A percentile compares a stretch with the other conserved stretches of the same genome.
Evolutionary conservation across 2,888 invertebrate genomes (phyloP).

Genomic region (Dyspetes luteomarginatus): DNA sequence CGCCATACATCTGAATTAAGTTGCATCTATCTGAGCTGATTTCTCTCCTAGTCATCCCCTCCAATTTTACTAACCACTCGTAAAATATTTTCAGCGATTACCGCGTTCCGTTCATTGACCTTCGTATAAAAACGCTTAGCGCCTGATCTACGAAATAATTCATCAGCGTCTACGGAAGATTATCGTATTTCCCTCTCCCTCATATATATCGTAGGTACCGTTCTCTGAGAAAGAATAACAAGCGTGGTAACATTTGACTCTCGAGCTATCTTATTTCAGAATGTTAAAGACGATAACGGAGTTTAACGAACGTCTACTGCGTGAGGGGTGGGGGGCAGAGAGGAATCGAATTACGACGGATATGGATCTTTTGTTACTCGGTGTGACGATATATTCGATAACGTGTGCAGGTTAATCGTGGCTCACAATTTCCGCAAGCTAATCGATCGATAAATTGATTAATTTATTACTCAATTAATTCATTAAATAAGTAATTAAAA

Average conservation of each 20-base stretch:
- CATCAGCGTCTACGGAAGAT: too few relatives aligned
- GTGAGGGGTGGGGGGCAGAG: neutral
- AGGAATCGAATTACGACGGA: constrained; percentile 39
- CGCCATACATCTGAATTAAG: constrained; percentile 39
- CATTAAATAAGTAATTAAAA: neutral
- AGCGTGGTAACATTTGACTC: constrained; percentile 45
- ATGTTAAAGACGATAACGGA: constrained; percentile 38
- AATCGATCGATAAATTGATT: neutral
- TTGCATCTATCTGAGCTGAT: neutral
- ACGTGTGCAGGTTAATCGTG: too few relatives aligned
- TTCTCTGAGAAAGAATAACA: too few relatives aligned
- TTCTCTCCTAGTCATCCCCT: neutral
- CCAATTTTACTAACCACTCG: neutral
- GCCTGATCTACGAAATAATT: neutral
- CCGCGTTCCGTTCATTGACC: constrained; percentile 35
- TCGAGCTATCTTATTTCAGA: constrained; percentile 54
- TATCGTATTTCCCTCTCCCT: too few relatives aligned
- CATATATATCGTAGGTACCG: too few relatives aligned
- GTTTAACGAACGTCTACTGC: neutral
- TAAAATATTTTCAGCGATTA: constrained; percentile 1
- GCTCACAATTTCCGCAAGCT: neutral
- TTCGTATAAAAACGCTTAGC: constrained; percentile 16
- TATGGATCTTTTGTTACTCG: constrained; percentile 5
- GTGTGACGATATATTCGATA: neutral
- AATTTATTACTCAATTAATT: too few relatives aligned